A percentile compares a stretch with the other conserved stretches of the same genome.
These are phyloP conservation scores for Xiphophorus birchmanni DNA, from an alignment of 2,797 vertebrate genomes.

Conservation along the genomic window DNA sequence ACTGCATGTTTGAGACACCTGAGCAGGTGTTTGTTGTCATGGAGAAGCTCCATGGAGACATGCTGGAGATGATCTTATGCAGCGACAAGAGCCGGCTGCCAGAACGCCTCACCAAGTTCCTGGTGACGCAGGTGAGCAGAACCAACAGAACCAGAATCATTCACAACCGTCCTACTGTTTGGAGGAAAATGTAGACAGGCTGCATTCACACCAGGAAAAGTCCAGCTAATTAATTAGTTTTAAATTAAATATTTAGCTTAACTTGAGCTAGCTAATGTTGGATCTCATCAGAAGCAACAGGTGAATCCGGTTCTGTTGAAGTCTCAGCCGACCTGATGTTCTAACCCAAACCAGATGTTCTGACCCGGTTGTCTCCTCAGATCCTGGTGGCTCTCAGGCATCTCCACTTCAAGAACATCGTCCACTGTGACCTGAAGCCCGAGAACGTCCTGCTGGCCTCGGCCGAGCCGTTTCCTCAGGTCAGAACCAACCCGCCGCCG, in stretches of 20 bases:
- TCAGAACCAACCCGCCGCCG: background rate
- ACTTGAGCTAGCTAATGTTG: too few species aligned
- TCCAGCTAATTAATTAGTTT: too few species aligned
- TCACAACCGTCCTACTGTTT: background rate
- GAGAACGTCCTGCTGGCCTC: constrained; percentile 97
- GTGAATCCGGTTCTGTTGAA: background rate
- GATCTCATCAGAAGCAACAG: too few species aligned
- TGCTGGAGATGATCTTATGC: constrained; percentile 98
- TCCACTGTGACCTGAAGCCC: constrained; percentile 99
- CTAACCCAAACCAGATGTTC: background rate
- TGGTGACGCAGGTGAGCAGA: constrained; percentile 91
- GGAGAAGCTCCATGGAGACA: constrained; percentile 98
- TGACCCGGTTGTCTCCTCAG: constrained; percentile 66
- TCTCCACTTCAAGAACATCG: constrained; percentile 99
- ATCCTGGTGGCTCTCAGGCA: constrained; percentile 97
- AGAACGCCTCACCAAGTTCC: constrained; percentile 95
- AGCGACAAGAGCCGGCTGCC: constrained; percentile 97
- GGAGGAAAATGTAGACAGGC: background rate
- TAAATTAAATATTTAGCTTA: too few species aligned
- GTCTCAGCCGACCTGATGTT: background rate
- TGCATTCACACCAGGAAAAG: too few species aligned
- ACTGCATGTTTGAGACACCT: constrained; percentile 98
- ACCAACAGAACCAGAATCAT: background rate
- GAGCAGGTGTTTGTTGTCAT: constrained; percentile 98
- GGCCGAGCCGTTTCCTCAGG: constrained; percentile 88